phyloP scores from a whole-genome alignment of 37 sponge, comb jelly and placozoan genomes.

The Dysidea cf. avara region DNA sequence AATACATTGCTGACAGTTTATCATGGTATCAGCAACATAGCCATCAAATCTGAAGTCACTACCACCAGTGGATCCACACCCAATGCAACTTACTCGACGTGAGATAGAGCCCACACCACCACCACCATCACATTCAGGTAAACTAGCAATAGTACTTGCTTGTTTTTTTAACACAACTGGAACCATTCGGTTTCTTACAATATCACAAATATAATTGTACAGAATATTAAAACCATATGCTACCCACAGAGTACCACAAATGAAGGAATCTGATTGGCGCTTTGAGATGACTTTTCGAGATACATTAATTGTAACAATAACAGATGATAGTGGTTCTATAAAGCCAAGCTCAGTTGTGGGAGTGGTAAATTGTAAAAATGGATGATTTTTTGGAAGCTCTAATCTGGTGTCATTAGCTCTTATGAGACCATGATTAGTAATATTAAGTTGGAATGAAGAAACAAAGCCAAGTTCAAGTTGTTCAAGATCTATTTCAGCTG shows the following conservation, averaged over 20 bases:
- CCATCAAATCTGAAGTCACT: background rate
- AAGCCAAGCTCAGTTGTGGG: slow-evolving; percentile 9
- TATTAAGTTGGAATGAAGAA: slow-evolving; percentile 24
- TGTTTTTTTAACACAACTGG: slow-evolving; percentile 19
- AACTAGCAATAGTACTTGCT: background rate
- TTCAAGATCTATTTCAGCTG: slow-evolving; percentile 34
- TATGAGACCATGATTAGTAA: slow-evolving; percentile 48
- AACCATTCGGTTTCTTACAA: slow-evolving; percentile 1
- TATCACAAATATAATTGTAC: slow-evolving; percentile 34
- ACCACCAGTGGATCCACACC: background rate
- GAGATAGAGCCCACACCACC: background rate
- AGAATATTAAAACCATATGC: too few relatives aligned
- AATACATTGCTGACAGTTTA: slow-evolving; percentile 15
- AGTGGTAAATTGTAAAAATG: slow-evolving; percentile 29
- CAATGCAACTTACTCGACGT: background rate
- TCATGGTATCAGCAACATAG: slow-evolving; percentile 6
- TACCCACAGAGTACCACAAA: too few relatives aligned
- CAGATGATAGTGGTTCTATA: slow-evolving; percentile 13
- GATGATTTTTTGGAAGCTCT: slow-evolving; percentile 26
- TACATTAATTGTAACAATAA: slow-evolving; percentile 20
- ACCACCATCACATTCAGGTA: background rate
- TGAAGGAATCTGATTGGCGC: background rate
- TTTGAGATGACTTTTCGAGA: slow-evolving; percentile 14
- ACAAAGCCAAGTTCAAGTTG: slow-evolving; percentile 25
- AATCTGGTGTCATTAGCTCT: slow-evolving; percentile 27